Percentiles rank a stretch among this genome's conserved stretches.
These are phyloP conservation scores for Incurvaria masculella DNA, from an alignment of 2,888 invertebrate genomes.

Conservation along the genomic window DNA sequence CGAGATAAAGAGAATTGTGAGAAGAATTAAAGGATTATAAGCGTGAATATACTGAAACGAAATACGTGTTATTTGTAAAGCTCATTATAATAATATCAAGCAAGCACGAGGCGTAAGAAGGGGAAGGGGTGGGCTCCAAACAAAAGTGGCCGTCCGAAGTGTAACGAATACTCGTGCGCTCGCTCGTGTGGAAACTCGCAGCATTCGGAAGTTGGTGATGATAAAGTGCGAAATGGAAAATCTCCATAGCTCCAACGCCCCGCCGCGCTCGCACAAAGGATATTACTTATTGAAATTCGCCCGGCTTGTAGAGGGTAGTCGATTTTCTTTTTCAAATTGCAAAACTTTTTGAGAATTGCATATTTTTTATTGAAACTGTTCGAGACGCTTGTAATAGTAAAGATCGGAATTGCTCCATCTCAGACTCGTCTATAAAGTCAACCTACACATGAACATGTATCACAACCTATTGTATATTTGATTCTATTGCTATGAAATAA, in stretches of 20 bases:
- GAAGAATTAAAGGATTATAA: too few relatives aligned
- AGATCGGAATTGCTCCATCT: too few relatives aligned
- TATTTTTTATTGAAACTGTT: too few relatives aligned
- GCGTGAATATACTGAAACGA: too few relatives aligned
- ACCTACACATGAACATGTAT: too few relatives aligned
- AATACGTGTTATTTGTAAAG: too few relatives aligned
- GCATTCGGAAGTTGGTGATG: neutral
- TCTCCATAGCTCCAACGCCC: conserved; percentile 25
- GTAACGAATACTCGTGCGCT: neutral
- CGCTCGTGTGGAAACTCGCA: neutral
- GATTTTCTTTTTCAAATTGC: conserved; percentile 54
- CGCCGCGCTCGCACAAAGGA: conserved; percentile 48
- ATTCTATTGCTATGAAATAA: too few relatives aligned
- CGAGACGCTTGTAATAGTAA: too few relatives aligned
- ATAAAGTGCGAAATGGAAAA: neutral
- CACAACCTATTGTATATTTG: too few relatives aligned
- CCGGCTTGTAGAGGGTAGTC: conserved; percentile 35
- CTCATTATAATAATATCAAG: too few relatives aligned
- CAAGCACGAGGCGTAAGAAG: neutral
- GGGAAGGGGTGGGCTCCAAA: neutral
- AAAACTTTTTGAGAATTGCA: conserved; percentile 2
- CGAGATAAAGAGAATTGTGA: too few relatives aligned
- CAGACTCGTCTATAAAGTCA: too few relatives aligned
- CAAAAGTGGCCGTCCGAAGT: neutral
- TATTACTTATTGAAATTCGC: conserved; percentile 17